phyloP scores from a whole-genome alignment of 2,888 invertebrate genomes.

The Icerya purchasi region DNA sequence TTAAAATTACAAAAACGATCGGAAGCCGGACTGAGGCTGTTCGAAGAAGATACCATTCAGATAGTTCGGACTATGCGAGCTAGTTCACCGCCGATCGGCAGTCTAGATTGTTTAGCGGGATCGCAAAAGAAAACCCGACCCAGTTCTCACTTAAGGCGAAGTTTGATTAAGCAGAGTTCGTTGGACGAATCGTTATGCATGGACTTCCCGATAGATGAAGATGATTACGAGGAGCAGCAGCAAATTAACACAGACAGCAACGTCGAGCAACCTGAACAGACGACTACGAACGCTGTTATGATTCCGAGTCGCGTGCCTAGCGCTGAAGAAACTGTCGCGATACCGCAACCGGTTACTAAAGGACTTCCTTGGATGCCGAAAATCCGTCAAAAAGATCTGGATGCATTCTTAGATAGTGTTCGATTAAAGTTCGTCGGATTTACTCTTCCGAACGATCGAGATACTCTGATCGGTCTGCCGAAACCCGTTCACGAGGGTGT shows the following conservation, averaged over 20 bases:
- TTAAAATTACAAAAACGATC: slow-evolving; percentile 32
- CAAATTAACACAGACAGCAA: background rate
- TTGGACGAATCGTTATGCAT: slow-evolving; percentile 45
- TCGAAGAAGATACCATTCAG: slow-evolving; percentile 82
- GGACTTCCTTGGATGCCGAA: slow-evolving; percentile 91
- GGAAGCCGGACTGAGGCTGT: slow-evolving; percentile 38
- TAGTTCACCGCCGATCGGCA: slow-evolving; percentile 82
- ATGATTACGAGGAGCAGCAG: slow-evolving; percentile 30
- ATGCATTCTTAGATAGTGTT: slow-evolving; percentile 73
- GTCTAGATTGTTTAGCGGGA: slow-evolving; percentile 73
- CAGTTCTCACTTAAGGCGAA: slow-evolving; percentile 22
- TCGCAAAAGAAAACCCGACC: slow-evolving; percentile 27
- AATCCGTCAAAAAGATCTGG: slow-evolving; percentile 81
- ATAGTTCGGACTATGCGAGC: slow-evolving; percentile 85
- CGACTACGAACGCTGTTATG: background rate
- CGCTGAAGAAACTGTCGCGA: slow-evolving; percentile 6
- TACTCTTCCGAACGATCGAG: slow-evolving; percentile 55
- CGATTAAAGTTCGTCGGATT: slow-evolving; percentile 91
- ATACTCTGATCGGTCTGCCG: slow-evolving; percentile 82
- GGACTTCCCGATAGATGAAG: slow-evolving; percentile 29
- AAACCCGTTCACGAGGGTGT: slow-evolving; percentile 94
- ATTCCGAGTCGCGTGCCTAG: too few species aligned
- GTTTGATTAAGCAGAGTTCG: slow-evolving; percentile 78
- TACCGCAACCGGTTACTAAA: slow-evolving; percentile 16
- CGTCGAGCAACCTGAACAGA: background rate